Base-by-base conservation (phyloP, 2,797 vertebrate species). In the Chaunax sp. region DNA sequence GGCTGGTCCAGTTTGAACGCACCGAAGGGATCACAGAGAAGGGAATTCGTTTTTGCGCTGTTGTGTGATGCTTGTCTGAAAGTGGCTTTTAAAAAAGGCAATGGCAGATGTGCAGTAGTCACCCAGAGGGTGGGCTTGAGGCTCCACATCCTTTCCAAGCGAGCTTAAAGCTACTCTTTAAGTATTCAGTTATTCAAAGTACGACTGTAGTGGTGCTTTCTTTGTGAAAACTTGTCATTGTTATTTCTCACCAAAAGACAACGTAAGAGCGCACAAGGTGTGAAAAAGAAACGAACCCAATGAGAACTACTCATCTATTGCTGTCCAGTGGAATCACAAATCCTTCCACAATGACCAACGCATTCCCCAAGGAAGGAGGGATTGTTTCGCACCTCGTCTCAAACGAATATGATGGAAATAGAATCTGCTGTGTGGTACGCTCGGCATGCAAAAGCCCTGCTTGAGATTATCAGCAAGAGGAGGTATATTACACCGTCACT, bases 381-480 rank as follows among this genome's bases (percentile, higher is more conserved):
- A 59, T 72, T 46, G 57, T 80, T 87, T 89, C 22, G 5, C 83
- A 78, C 77, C 67, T 84, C 15, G 5, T 4, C 33, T 77, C 16
- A 40, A 46, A 58, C 0, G 11, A 30, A 26, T 16, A 40, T 5
- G 56, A 61, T 71, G 51, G 62, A 76, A 83, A 75, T 64, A 35
- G 59, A 80, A 60, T 61, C 43, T 11, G 41, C 65, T 1, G 41
- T 46, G 9, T 41, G 6, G 40, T 12, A 20, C 30, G 54, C 71
- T 33, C 41, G 5, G 65, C 78, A 79, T 75, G 79, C 80, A 71
- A 52, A 75, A 51, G 25, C 44, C 52, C 69, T 7, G 50, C 49
- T n/a, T 16, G 41, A 75, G 78, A 80, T 78, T 44, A 69, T 77
- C 26, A 52, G 43, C 59, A 56, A n/a, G 50, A 65, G 57, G 72